Base-by-base conservation (phyloP, 1,140 invertebrate genomes). In the Zaprionus ghesquierei region DNA sequence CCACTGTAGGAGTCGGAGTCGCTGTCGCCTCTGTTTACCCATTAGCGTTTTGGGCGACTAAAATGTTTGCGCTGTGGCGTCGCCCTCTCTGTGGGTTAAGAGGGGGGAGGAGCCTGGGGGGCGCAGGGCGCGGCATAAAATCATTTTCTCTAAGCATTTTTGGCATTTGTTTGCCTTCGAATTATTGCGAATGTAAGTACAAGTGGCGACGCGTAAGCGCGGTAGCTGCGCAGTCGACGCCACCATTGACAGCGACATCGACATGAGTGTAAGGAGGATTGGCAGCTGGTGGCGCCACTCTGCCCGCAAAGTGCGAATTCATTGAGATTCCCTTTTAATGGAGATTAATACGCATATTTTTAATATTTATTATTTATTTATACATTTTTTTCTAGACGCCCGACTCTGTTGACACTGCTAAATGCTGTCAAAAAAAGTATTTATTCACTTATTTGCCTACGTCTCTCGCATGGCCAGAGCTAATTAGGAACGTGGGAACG, bases 271-370 rank as follows among this genome's bases (percentile, higher is more conserved):
- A 9, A 23, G 55, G 22, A 27, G 18, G 38, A 23, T 64, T 13
- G 58, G 38, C 27, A 50, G 15, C 10, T 35, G 61, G 20, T 90
- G 87, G 87, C 87, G 87, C 87, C 81, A 85, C 31, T 6, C n/a
- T 53, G 33, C 49, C 74, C 35, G 8, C 55, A 66, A 13, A 49
- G 76, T 62, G 72, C 75, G 80, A 89, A 89, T 89, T 85, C 79
- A 90, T 77, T 86, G 86, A 90, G 86, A 90, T 90, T 82, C 87
- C 69, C 69, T 82, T 90, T 90, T 90, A 90, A 90, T 90, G 87
- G 81, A 90, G 81, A 90, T 90, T 90, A 90, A 90, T 90, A 55
- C 61, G 77, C 59, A 64, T 44, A 29, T 44, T 41, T 62, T 35
- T 61, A 8, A 6, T 41, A 41, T 74, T 65, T 31, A 59, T 35